Percentiles rank a stretch among this genome's conserved stretches.
Evolutionary conservation across 2,113 vertebrate genomes (phyloP).

Genomic region (Seriola rivoliana): DNA sequence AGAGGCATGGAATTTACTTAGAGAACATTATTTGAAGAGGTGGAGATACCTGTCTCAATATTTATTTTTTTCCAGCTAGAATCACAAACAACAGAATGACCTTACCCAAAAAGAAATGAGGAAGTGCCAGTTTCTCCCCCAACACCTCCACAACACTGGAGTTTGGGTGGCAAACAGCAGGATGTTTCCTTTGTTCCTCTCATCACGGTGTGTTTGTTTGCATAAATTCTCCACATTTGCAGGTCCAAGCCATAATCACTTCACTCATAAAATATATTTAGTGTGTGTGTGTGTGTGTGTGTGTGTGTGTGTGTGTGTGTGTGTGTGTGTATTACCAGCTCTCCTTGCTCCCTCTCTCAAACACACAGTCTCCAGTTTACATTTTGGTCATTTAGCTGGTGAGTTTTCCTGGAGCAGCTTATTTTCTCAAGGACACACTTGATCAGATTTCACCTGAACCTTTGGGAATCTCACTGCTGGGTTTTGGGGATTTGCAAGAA

Average conservation of each 20-base stretch:
- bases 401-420: not conserved
- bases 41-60: not conserved
- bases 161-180: constrained; percentile 25
- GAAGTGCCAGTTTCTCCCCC: not conserved
- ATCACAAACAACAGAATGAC: constrained; percentile 12
- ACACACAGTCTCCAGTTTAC: not conserved
- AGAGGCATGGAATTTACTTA: not conserved
- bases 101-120: constrained; percentile 3
- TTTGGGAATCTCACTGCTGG: constrained; percentile 14
- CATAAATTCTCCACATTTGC: constrained; percentile 34
- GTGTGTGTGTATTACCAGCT: not conserved
- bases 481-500: constrained; percentile 15
- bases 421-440: constrained; percentile 34
- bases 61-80: not conserved
- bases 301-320: not conserved
- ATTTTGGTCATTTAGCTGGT: constrained; percentile 1
- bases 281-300: not conserved
- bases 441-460: constrained; percentile 23
- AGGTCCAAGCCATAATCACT: not conserved
- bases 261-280: constrained; percentile 1
- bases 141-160: not conserved
- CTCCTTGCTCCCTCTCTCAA: not conserved
- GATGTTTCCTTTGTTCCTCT: constrained; percentile 29
- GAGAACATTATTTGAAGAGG: too few species aligned
- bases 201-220: constrained; percentile 28